Evolutionary conservation across 2,888 invertebrate genomes (phyloP), one percentile per base, ranked within the genome.

Genomic region (Plagodis dolabraria): DNA sequence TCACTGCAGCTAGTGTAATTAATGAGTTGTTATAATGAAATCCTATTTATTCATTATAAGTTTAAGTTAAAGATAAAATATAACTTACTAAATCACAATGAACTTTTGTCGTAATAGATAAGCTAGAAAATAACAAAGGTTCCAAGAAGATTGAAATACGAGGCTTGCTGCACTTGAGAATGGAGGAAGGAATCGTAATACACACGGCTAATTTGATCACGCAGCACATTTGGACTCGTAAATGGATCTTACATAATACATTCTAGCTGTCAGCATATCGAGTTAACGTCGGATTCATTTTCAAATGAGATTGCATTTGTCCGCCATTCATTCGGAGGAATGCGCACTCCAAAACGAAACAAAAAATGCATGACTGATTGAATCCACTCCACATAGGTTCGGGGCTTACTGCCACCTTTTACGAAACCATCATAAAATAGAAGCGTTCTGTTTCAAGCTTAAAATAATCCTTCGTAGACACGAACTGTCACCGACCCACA

Each of bases 171-270:
- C n/a, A 43, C 8, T 42, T 22, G 12, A 12, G 42, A 50, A 50
- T 59, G 50, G 36, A 48, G 34, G n/a, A 49, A 40, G 47, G 49
- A 12, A 44, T 51, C 51, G 59, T 57, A 60, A 54, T 54, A 54
- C 33, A 47, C 43, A 51, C 43, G 35, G 22, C 42, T 42, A 53
- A 50, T 53, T 38, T 12, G 47, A 54, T 42, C 36, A 47, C 42
- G 43, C 33, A 42, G 42, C 46, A 46, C 46, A 47, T 57, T 50
- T 50, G 49, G 33, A 33, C 12, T 12, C 55, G 53, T 59, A 59
- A 57, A 47, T 50, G 11, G 48, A 57, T 62, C 47, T 57, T n/a
- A 40, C 43, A 33, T 44, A 5, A 48, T 33, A 52, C 53, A 57
- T 51, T 44, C 42, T 53, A 22, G 44, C 34, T 42, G 52, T 49